These are phyloP conservation scores for Paedocypris micromegethes DNA, from an alignment of 2,797 vertebrate species.

Conservation along the genomic window DNA sequence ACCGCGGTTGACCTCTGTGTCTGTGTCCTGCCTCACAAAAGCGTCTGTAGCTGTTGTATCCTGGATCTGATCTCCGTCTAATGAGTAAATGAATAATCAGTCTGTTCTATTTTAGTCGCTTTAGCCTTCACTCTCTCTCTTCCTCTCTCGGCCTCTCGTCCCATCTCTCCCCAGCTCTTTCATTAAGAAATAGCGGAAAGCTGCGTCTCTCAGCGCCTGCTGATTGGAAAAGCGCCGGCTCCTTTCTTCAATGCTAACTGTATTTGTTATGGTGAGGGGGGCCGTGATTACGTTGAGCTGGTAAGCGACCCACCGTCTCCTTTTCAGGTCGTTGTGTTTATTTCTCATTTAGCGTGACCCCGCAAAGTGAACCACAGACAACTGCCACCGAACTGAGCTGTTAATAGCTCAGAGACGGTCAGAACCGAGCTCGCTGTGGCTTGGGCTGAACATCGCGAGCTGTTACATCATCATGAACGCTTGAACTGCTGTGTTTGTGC, in stretches of 20 bases:
- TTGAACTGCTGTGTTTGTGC: neutral
- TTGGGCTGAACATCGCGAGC: conserved; percentile 4
- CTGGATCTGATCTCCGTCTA: conserved; percentile 34
- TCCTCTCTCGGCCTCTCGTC: neutral
- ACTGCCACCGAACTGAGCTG: conserved; percentile 37
- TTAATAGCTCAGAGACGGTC: conserved; percentile 27
- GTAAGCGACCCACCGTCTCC: conserved; percentile 43
- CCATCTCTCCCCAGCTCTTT: neutral
- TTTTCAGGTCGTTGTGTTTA: conserved; percentile 51
- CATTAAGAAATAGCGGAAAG: conserved; percentile 33
- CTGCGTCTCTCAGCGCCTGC: conserved; percentile 33
- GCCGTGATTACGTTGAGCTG: conserved; percentile 44
- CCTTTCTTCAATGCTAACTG: conserved; percentile 16
- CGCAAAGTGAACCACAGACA: conserved; percentile 27
- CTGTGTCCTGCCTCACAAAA: conserved; percentile 8
- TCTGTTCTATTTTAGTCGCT: conserved; percentile 24
- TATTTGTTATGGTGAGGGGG: conserved; percentile 54
- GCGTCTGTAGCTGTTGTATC: conserved; percentile 24
- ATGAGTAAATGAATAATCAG: conserved; percentile 43
- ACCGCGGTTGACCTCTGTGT: conserved; percentile 28
- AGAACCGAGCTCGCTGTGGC: neutral
- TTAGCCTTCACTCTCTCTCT: conserved; percentile 12
- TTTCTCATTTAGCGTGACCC: conserved; percentile 44
- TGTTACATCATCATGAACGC: neutral
- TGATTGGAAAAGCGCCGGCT: conserved; percentile 45